A percentile compares a stretch with the other conserved stretches of the same genome.
Evolutionary conservation across 1,140 invertebrate species (phyloP).

Genomic region (Trigoniulus corallinus): DNA sequence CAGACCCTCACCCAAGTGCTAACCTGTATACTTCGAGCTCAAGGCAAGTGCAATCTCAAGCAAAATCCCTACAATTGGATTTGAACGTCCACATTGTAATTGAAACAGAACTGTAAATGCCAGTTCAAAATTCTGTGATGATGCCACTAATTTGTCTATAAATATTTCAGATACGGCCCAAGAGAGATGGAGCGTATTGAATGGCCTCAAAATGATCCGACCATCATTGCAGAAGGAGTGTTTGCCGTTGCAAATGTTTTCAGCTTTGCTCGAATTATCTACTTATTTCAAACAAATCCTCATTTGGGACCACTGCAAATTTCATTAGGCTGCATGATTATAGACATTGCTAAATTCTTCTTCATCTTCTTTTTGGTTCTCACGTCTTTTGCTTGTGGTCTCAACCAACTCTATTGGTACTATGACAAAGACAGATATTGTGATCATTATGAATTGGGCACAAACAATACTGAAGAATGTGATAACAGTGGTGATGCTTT

Average conservation of each 20-base stretch:
- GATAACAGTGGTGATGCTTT: constrained; percentile 18
- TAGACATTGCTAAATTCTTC: constrained; percentile 35
- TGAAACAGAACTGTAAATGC: too few species aligned
- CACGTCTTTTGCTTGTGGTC: constrained; percentile 23
- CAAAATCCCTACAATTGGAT: too few species aligned
- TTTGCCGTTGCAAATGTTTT: constrained; percentile 42
- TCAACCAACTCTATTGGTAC: constrained; percentile 41
- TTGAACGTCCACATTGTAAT: too few species aligned
- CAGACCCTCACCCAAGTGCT: too few species aligned
- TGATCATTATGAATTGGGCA: constrained; percentile 7
- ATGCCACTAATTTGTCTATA: too few species aligned
- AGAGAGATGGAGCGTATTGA: constrained; percentile 22
- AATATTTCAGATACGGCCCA: constrained; percentile 10
- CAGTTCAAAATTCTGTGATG: too few species aligned
- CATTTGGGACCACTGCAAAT: constrained; percentile 40
- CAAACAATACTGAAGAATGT: constrained; percentile 12
- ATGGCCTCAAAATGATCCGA: constrained; percentile 40
- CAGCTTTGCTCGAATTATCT: constrained; percentile 37
- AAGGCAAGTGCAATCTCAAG: too few species aligned
- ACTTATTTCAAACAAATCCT: constrained; percentile 40
- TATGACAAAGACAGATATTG: constrained; percentile 22
- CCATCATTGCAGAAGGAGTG: constrained; percentile 37
- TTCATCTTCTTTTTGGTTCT: constrained; percentile 31
- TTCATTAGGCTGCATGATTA: constrained; percentile 36
- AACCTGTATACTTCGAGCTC: too few species aligned